Conservation (phyloP, 2,797 vertebrate genomes). For the Ctenopoma multispine region DNA sequence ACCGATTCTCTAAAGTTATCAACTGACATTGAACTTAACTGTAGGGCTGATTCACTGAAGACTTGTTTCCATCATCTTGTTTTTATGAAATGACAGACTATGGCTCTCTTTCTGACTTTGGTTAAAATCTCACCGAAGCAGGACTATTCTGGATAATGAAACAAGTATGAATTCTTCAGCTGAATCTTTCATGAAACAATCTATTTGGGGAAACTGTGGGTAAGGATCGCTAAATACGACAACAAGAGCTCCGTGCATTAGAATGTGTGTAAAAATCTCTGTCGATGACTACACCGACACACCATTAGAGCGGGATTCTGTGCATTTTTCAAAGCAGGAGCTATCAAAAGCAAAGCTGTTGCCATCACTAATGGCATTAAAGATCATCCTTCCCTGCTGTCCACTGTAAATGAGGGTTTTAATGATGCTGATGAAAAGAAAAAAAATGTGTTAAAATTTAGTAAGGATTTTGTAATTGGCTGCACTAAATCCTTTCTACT, state of each 20-base stretch:
- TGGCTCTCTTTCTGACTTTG: not conserved
- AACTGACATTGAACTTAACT: slow-evolving; percentile 7
- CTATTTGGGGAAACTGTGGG: slow-evolving; percentile 8
- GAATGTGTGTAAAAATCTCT: slow-evolving; percentile 8
- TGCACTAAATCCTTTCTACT: slow-evolving; percentile 44
- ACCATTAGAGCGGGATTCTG: slow-evolving; percentile 61
- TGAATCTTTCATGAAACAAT: slow-evolving; percentile 33
- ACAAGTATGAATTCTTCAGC: slow-evolving; percentile 22
- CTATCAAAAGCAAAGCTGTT: slow-evolving; percentile 64
- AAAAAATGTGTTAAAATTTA: slow-evolving; percentile 64
- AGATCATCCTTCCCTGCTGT: slow-evolving; percentile 70
- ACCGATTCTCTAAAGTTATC: not conserved
- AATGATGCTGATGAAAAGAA: slow-evolving; percentile 72
- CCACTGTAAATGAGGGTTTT: slow-evolving; percentile 67
- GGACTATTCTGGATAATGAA: slow-evolving; percentile 21
- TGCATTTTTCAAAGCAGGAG: slow-evolving; percentile 64
- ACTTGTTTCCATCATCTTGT: slow-evolving; percentile 18
- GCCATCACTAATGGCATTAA: slow-evolving; percentile 70
- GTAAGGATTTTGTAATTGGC: slow-evolving; percentile 62
- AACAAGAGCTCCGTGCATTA: slow-evolving; percentile 49
- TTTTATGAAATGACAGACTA: slow-evolving; percentile 8
- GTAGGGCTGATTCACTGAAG: slow-evolving; percentile 19
- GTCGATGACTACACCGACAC: slow-evolving; percentile 56
- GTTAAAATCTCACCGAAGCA: slow-evolving; percentile 5
- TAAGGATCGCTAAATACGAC: slow-evolving; percentile 34